Percentiles rank a stretch among this genome's conserved stretches.
phyloP scores from a whole-genome alignment of 2,888 invertebrate species.

The Sinodicranocentrus sp. region DNA sequence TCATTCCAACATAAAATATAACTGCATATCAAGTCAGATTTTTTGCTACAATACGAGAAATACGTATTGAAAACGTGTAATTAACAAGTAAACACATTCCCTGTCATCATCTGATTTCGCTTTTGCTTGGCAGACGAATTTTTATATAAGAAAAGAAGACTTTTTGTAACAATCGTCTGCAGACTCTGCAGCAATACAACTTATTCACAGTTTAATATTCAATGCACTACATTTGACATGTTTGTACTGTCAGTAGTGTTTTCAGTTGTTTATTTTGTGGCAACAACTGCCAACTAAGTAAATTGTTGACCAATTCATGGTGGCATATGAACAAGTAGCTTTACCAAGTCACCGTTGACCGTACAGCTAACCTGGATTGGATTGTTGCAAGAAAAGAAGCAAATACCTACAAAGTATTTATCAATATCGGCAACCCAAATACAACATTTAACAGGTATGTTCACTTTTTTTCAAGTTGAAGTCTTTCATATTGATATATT shows the following conservation, averaged over 20 bases:
- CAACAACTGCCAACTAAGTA: background rate
- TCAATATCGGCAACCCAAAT: constrained; percentile 24
- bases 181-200: too few relatives aligned
- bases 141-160: too few relatives aligned
- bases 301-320: constrained; percentile 16
- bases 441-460: constrained; percentile 32
- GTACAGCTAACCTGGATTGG: constrained; percentile 24
- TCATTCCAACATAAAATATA: background rate
- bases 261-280: constrained; percentile 3
- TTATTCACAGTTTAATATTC: too few relatives aligned
- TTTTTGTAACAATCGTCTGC: too few relatives aligned
- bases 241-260: constrained; percentile 18
- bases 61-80: constrained; percentile 1
- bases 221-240: too few relatives aligned
- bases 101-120: too few relatives aligned
- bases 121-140: too few relatives aligned
- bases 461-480: constrained; percentile 32
- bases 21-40: background rate
- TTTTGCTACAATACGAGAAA: background rate
- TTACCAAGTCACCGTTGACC: background rate
- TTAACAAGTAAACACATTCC: background rate
- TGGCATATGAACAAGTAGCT: constrained; percentile 3
- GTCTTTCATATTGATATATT: background rate
- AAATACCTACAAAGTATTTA: constrained; percentile 8
- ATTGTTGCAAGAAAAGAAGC: constrained; percentile 15